These are phyloP conservation scores for Oppia nitens DNA, from an alignment of 1,140 invertebrate species.

Conservation along the genomic window DNA sequence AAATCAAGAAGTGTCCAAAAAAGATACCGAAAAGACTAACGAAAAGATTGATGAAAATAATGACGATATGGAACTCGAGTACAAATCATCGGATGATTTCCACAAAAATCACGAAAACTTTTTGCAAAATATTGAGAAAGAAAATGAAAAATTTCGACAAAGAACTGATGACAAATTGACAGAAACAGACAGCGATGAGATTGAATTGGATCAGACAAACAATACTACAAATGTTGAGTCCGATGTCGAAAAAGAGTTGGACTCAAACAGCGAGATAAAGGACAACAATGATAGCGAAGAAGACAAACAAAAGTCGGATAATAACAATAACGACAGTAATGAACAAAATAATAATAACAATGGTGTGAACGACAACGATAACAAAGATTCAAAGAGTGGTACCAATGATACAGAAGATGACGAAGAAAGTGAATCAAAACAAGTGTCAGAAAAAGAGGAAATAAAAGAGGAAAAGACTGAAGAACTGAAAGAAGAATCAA, in stretches of 20 bases:
- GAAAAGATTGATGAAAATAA: background rate
- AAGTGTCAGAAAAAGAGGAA: background rate
- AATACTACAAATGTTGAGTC: background rate
- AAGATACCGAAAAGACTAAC: background rate
- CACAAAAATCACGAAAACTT: background rate
- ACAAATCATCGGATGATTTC: background rate
- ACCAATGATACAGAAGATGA: background rate
- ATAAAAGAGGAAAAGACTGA: background rate
- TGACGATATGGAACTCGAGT: background rate
- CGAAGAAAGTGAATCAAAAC: background rate
- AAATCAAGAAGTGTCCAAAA: background rate
- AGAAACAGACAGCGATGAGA: background rate
- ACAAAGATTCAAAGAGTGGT: background rate
- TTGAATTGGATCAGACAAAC: background rate
- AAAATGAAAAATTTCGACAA: background rate
- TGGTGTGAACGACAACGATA: background rate
- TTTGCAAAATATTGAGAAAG: background rate
- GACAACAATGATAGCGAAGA: background rate
- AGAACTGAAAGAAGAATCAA: background rate
- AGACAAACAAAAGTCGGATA: background rate
- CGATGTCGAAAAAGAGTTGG: background rate
- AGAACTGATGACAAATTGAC: background rate
- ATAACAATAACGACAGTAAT: background rate
- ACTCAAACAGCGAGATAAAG: too few species aligned
- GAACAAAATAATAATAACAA: background rate